Evolutionary conservation across 2,797 vertebrate species (phyloP).

Genomic region (Triplophysa bombifrons): DNA sequence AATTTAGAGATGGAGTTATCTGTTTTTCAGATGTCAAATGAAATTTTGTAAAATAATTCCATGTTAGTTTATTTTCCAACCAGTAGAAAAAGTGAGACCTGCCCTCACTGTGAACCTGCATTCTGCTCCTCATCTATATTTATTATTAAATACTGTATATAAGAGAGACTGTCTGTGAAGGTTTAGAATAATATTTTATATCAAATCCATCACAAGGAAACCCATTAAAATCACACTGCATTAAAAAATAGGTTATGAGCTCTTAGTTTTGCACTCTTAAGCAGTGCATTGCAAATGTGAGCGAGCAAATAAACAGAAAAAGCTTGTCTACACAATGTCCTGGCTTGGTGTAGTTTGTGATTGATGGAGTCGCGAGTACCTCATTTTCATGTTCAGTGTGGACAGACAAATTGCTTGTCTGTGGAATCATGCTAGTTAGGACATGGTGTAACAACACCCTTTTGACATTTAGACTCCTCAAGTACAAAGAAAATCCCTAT

Average conservation of each 20-base stretch:
- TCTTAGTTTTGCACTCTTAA: neutral
- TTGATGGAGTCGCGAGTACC: neutral
- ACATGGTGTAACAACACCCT: neutral
- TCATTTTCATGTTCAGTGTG: neutral
- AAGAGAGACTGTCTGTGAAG: too few species aligned
- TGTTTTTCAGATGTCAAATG: too few species aligned
- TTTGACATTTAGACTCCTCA: conserved; percentile 13
- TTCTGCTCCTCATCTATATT: too few species aligned
- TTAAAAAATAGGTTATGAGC: too few species aligned
- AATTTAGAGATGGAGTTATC: too few species aligned
- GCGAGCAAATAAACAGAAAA: neutral
- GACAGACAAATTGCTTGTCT: neutral
- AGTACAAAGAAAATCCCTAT: neutral
- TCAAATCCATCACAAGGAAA: neutral
- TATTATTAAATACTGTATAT: too few species aligned
- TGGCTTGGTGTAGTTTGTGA: neutral
- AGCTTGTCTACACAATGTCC: neutral
- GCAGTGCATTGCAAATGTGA: neutral
- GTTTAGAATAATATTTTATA: too few species aligned
- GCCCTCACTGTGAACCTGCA: too few species aligned
- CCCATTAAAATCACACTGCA: neutral
- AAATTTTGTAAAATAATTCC: neutral
- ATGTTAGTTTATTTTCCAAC: too few species aligned
- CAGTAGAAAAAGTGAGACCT: too few species aligned
- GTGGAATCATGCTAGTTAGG: neutral